Percentiles rank a stretch among this genome's conserved stretches.
These are phyloP conservation scores for Proisotoma minuta DNA, from an alignment of 2,888 invertebrate species.

Conservation along the genomic window DNA sequence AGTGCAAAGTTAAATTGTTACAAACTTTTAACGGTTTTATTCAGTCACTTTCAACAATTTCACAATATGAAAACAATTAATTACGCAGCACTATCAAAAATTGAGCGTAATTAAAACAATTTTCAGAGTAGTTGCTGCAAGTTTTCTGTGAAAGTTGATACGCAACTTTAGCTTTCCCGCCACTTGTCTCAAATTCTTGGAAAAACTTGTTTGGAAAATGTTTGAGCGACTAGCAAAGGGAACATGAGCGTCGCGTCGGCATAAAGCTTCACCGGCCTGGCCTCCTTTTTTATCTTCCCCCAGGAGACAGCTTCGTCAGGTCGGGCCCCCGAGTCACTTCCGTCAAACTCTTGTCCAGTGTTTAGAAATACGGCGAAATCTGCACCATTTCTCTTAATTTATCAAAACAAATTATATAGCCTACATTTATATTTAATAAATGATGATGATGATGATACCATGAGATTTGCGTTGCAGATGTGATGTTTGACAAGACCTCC, in stretches of 20 bases:
- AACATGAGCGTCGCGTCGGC: slow-evolving; percentile 92
- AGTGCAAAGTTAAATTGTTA: too few species aligned
- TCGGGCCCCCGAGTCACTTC: slow-evolving; percentile 93
- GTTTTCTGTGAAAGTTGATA: too few species aligned
- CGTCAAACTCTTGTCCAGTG: slow-evolving; percentile 93
- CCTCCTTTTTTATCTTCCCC: slow-evolving; percentile 91
- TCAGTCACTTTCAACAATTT: too few species aligned
- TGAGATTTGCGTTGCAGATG: slow-evolving; percentile 97
- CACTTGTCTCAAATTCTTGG: too few species aligned
- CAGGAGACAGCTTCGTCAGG: slow-evolving; percentile 99
- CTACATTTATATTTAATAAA: neutral
- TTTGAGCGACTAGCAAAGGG: slow-evolving; percentile 90
- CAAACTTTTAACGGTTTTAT: too few species aligned
- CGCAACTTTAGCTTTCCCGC: too few species aligned
- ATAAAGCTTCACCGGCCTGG: slow-evolving; percentile 85
- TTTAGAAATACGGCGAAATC: slow-evolving; percentile 93
- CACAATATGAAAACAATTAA: too few species aligned
- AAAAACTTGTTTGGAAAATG: slow-evolving; percentile 68
- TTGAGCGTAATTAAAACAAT: too few species aligned
- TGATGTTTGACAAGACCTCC: slow-evolving; percentile 98
- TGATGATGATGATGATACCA: slow-evolving; percentile 58
- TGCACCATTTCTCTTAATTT: slow-evolving; percentile 79
- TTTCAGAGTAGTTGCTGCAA: too few species aligned
- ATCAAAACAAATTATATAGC: neutral
- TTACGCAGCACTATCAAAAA: too few species aligned